Conservation (phyloP, 2,888 invertebrate species). For the Apodemia mormo region DNA sequence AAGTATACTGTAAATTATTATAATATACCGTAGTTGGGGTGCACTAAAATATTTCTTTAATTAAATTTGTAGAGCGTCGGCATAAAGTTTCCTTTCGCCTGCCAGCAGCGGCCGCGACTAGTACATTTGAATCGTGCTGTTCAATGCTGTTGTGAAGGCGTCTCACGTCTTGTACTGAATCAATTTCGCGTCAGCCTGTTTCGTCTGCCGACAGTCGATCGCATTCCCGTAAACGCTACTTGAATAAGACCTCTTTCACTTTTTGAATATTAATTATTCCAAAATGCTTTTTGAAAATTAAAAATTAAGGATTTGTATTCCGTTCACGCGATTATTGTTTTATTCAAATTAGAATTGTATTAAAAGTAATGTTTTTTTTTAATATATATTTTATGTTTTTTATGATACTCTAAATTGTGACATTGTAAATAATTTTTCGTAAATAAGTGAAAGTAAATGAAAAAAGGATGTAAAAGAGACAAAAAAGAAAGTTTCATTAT, state of each 20-base stretch:
- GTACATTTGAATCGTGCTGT: constrained; percentile 64
- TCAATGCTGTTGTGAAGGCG: constrained; percentile 53
- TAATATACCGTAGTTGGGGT: constrained; percentile 17
- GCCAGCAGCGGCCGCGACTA: constrained; percentile 39
- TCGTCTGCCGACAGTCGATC: constrained; percentile 51
- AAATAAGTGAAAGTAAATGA: too few species aligned
- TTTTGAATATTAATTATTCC: background rate
- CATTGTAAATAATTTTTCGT: too few species aligned
- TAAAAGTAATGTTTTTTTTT: too few species aligned
- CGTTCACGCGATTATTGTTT: too few species aligned
- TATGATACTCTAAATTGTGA: too few species aligned
- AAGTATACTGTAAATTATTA: too few species aligned
- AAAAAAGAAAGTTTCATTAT: too few species aligned
- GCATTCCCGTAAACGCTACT: constrained; percentile 46
- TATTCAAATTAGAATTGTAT: too few species aligned
- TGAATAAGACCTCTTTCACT: constrained; percentile 40
- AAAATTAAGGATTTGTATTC: too few species aligned
- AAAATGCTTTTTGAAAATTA: too few species aligned
- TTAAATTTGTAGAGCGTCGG: constrained; percentile 69
- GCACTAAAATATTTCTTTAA: constrained; percentile 50
- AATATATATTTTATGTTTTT: too few species aligned
- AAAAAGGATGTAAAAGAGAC: too few species aligned
- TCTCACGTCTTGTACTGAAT: constrained; percentile 74
- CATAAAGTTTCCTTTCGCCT: constrained; percentile 64
- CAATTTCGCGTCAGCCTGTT: constrained; percentile 72